Base-by-base conservation (phyloP, 2,797 vertebrate genomes). In the Acropternis orthonyx region DNA sequence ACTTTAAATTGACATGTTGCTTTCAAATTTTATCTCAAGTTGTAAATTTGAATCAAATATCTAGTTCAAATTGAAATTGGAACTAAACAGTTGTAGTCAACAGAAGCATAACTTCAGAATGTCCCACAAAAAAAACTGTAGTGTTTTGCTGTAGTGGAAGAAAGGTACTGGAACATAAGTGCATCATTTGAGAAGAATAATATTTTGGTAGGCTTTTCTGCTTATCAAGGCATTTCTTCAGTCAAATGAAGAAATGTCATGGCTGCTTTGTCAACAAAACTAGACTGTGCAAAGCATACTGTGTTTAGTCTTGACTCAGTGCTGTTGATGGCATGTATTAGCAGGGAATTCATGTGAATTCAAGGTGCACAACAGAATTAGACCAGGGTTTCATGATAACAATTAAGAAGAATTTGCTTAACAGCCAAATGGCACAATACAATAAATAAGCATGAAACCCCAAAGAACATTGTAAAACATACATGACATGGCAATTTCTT, bases 221-320 rank as follows among this genome's bases (percentile, higher is more conserved):
- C 37, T 36, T 37, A 59, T 48, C 8, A 63, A 58, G 13, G 4
- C 5, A 27, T 66, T 65, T 76, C 15, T 85, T 54, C 32, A 85
- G 12, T 16, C 61, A n/a, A 63, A 44, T 63, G 21, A n/a, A 43
- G 41, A 63, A 52, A 21, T 17, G 3, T 14, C 4, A 26, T 41
- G 20, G 9, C 10, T 83, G 83, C 41, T 52, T 2, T 11, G 14
- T 6, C 12, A 61, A 68, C 6, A 78, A 68, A 76, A 69, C 6
- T 36, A 7, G 19, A 75, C 20, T 39, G 2, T 2, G 1, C 66
- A 59, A 68, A 56, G 2, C 6, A 68, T 10, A 16, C 1, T 15
- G 1, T 34, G 2, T 62, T 74, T 66, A 58, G 12, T 74, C 14
- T 69, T 80, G 51, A 22, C 18, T 58, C 28, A 80, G 91, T 1